These are phyloP conservation scores for Formica selysi DNA, from an alignment of 1,140 invertebrate genomes.

Conservation along the genomic window DNA sequence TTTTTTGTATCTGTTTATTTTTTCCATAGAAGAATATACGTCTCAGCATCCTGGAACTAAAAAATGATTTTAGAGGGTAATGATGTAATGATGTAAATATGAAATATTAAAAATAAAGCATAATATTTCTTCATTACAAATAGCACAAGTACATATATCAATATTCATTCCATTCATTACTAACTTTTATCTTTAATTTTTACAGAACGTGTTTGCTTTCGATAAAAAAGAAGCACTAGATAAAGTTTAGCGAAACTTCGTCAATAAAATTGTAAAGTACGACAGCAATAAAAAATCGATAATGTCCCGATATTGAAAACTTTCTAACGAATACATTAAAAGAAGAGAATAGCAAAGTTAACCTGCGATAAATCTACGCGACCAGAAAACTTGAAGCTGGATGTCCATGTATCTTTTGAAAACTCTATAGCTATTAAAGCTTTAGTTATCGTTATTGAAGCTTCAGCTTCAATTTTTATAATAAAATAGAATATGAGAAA, in stretches of 20 bases:
- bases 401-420: neutral
- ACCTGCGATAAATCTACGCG: neutral
- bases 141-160: neutral
- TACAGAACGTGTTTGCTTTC: neutral
- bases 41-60: no score
- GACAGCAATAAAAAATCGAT: neutral
- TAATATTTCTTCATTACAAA: neutral
- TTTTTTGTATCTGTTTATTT: no score
- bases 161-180: neutral
- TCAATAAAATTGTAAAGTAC: neutral
- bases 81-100: no score
- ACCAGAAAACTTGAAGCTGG: neutral
- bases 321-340: neutral
- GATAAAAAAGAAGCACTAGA: neutral
- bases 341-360: neutral
- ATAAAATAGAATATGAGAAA: constrained; percentile 9
- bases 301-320: constrained; percentile 12
- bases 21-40: no score
- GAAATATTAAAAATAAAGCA: constrained; percentile 21
- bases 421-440: neutral
- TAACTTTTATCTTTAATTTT: neutral
- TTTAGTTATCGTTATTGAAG: neutral
- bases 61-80: no score
- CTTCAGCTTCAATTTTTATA: neutral
- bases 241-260: neutral